phyloP scores from a whole-genome alignment of 2,113 vertebrate genomes.

The Tursiops truncatus region DNA sequence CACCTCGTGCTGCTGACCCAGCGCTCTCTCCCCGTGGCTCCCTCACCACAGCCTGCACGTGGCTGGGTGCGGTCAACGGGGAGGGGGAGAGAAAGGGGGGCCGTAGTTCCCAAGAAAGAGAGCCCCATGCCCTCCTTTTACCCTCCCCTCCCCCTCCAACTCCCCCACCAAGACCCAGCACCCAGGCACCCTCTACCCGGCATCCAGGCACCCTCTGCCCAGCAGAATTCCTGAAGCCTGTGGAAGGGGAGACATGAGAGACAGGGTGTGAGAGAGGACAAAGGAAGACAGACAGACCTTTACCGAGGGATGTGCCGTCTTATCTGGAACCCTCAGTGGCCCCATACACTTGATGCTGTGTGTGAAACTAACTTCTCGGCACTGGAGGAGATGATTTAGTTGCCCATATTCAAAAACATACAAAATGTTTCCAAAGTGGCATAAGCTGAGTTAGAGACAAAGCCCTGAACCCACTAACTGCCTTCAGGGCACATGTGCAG shows the following conservation, averaged over 20 bases:
- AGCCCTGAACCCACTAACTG: neutral
- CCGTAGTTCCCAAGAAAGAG: neutral
- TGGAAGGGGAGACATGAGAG: neutral
- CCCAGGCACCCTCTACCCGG: neutral
- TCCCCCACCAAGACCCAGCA: neutral
- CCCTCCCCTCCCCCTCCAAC: neutral
- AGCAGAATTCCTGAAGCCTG: neutral
- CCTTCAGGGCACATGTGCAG: rapidly evolving
- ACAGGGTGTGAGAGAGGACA: neutral
- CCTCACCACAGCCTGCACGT: neutral
- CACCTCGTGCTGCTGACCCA: neutral
- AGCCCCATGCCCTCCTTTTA: neutral
- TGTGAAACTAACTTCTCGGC: neutral
- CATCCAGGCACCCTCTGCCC: neutral
- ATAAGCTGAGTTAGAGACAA: neutral
- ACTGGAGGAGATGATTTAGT: neutral
- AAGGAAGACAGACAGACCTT: neutral
- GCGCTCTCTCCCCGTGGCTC: neutral
- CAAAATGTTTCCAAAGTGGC: neutral
- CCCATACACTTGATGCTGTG: neutral
- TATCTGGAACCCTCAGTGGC: neutral
- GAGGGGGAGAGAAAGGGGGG: neutral
- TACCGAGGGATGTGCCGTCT: too few species aligned
- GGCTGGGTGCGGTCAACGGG: neutral
- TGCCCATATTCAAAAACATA: neutral